Conservation (phyloP, 92 coral and sea anemone genomes). For the Epizoanthus fatuus region DNA sequence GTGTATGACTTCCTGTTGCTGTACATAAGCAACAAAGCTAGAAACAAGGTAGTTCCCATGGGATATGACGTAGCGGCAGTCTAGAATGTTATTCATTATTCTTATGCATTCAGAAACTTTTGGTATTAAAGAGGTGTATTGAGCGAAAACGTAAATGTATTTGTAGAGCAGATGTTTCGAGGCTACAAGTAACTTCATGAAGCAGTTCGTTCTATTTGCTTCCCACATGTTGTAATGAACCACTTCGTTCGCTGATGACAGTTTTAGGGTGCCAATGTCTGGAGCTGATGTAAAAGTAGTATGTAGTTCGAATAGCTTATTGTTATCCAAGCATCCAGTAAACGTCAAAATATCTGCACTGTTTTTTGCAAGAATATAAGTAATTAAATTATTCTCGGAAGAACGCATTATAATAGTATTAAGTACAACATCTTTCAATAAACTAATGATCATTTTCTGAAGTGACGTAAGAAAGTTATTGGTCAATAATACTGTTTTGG, state of each 20-base stretch:
- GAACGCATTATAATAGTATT: neutral
- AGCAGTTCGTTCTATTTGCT: neutral
- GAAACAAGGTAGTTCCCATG: neutral
- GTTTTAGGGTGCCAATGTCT: neutral
- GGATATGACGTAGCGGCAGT: neutral
- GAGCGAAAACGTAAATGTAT: neutral
- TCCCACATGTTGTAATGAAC: neutral
- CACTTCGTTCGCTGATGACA: neutral
- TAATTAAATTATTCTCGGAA: neutral
- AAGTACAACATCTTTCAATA: neutral
- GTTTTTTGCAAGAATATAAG: neutral
- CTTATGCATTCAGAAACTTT: neutral
- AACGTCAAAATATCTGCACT: neutral
- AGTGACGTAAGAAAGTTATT: too few relatives aligned
- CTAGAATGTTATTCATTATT: neutral
- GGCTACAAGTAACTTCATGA: neutral
- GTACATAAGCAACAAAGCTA: constrained; percentile 15
- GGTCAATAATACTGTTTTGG: too few relatives aligned
- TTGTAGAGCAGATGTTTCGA: constrained; percentile 11
- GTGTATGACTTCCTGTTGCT: neutral
- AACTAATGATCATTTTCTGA: neutral
- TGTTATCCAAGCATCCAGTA: neutral
- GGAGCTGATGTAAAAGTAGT: too few relatives aligned
- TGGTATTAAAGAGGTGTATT: neutral
- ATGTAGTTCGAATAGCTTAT: neutral